These are phyloP conservation scores for Centropus unirufus DNA, from an alignment of 2,113 vertebrate species.

Conservation along the genomic window DNA sequence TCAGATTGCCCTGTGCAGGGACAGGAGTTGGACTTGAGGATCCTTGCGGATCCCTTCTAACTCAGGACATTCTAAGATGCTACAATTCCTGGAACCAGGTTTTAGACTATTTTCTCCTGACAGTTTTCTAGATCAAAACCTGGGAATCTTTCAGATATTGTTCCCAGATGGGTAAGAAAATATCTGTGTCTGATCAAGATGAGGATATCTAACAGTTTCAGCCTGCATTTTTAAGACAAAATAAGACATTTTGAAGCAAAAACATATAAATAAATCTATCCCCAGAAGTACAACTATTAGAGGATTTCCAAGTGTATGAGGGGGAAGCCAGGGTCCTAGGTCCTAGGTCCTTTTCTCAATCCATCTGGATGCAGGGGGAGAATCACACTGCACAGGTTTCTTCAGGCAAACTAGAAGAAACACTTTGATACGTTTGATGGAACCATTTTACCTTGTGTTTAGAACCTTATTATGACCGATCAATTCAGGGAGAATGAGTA, in stretches of 20 bases:
- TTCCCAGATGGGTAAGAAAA: neutral
- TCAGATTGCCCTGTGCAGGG: too few relatives aligned
- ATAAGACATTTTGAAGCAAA: neutral
- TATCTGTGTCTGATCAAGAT: neutral
- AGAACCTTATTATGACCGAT: constrained; percentile 63
- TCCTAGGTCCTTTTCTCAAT: constrained; percentile 2
- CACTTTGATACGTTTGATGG: constrained; percentile 14
- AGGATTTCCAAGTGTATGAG: neutral
- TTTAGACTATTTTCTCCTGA: neutral
- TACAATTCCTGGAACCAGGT: neutral
- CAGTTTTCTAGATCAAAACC: neutral
- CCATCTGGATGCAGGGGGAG: neutral
- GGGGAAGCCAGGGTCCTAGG: neutral
- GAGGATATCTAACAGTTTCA: neutral
- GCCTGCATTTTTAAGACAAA: neutral
- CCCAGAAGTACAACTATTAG: neutral
- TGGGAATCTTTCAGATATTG: neutral
- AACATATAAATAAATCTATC: neutral
- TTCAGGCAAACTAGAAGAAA: constrained; percentile 48
- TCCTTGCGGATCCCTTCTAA: too few relatives aligned
- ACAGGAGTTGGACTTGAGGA: too few relatives aligned
- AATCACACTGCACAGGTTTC: neutral
- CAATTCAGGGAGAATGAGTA: constrained; percentile 62
- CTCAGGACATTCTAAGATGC: too few relatives aligned
- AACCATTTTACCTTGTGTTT: constrained; percentile 42